Evolutionary conservation across 2,888 invertebrate genomes (phyloP).

Genomic region (Leptinotarsa rubiginosa): DNA sequence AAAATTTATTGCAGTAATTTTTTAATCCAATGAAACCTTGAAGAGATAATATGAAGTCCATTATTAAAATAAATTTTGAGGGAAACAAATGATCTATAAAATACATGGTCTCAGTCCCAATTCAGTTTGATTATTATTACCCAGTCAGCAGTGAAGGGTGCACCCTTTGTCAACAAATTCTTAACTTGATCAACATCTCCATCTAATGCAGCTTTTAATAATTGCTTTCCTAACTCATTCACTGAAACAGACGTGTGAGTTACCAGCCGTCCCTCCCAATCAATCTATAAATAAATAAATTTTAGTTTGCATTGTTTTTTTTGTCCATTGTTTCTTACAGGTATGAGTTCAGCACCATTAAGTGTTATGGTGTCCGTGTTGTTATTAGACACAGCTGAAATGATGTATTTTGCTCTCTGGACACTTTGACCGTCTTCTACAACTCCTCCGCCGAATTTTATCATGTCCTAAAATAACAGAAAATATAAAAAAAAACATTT

Average conservation of each 20-base stretch:
- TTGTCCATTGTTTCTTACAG: constrained; percentile 59
- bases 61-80: no score
- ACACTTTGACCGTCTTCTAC: constrained; percentile 44
- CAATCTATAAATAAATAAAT: constrained; percentile 52
- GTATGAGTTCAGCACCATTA: constrained; percentile 63
- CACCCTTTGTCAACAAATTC: constrained; percentile 84
- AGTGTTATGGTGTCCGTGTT: constrained; percentile 42
- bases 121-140: constrained; percentile 66
- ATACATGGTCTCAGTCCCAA: neutral
- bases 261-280: constrained; percentile 52
- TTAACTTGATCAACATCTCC: constrained; percentile 83
- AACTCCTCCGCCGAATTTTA: constrained; percentile 50
- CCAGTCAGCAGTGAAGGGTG: constrained; percentile 94
- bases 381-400: constrained; percentile 43
- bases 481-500: constrained; percentile 34
- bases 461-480: constrained; percentile 54
- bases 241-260: constrained; percentile 64
- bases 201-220: constrained; percentile 82
- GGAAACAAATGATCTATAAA: no score
- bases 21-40: no score
- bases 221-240: constrained; percentile 85
- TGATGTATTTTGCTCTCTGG: constrained; percentile 51
- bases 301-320: constrained; percentile 10
- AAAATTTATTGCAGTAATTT: no score
- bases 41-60: no score